These are phyloP conservation scores for Phrixothrix hirtus DNA, from an alignment of 2,888 invertebrate genomes.

Conservation along the genomic window DNA sequence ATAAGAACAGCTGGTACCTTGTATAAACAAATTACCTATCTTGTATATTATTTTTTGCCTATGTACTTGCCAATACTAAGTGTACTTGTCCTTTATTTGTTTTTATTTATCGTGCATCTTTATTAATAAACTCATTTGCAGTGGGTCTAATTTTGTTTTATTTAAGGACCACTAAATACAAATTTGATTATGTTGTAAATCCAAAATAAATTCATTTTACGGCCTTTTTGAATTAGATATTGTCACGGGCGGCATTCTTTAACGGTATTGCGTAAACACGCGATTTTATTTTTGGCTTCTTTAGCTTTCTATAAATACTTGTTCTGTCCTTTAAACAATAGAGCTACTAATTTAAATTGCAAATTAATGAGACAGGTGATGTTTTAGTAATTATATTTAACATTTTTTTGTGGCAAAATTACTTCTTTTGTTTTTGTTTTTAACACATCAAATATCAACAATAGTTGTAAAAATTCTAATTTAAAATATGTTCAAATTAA, in stretches of 20 bases:
- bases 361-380: too few species aligned
- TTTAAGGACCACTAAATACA: not conserved
- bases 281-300: conserved; percentile 3
- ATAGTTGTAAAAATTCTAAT: too few species aligned
- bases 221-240: not conserved
- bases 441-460: too few species aligned
- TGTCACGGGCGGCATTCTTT: conserved; percentile 1
- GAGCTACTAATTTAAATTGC: not conserved
- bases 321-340: not conserved
- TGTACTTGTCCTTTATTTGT: not conserved
- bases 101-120: not conserved
- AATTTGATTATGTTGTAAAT: not conserved
- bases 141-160: not conserved
- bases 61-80: not conserved
- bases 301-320: conserved; percentile 2
- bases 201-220: too few species aligned
- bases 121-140: not conserved
- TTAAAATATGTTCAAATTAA: too few species aligned
- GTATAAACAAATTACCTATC: not conserved
- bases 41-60: not conserved
- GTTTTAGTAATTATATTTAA: too few species aligned
- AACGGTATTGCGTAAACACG: conserved; percentile 5
- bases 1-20: not conserved
- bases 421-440: too few species aligned
- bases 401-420: too few species aligned